Evolutionary conservation across 2,113 vertebrate genomes (phyloP), one percentile per base, ranked within the genome.

Genomic region (Salvelinus sp.): DNA sequence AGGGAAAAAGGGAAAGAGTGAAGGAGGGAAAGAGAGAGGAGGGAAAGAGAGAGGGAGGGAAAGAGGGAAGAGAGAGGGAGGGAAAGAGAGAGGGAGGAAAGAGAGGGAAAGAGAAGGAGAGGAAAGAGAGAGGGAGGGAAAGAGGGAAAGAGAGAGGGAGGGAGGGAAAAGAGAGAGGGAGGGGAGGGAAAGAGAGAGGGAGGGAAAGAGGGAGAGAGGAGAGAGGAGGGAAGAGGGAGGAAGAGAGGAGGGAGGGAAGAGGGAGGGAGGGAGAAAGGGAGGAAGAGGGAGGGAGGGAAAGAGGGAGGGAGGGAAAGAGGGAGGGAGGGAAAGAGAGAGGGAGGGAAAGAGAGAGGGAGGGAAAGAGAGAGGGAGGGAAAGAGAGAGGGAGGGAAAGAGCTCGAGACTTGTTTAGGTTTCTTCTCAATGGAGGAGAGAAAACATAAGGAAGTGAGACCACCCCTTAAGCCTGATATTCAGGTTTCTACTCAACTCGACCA

Each of bases 381-480:
- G 27, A 23, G 23, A 23, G 23, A 3, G 27, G 27, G 27, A 28
- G 27, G 38, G 6, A 6, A 6, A 7, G 6, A 2, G 33, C 1
- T 6, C 0, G 33, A 2, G 33, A 10, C 25, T 57, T 18, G 50
- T 18, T 57, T 57, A 13, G 50, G 3, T 57, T 13, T 57, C 50
- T 57, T 18, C 50, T 16, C 50, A 16, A 57, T 18, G 18, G 4
- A 13, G 18, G 3, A 63, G 5, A 23, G n/a, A 12, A 58, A 58
- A 65, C 23, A 27, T 3, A 16, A 7, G n/a, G 13, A 58, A 66
- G 10, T n/a, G 14, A 57, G 70, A 25, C 72, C 76, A 73, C 57
- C 30, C 67, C 69, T 78, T 10, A 75, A 87, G 76, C 83, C 0
- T 73, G 85, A 83, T 23, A 38, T 78, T 88, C 88, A 74, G 83